phyloP scores from a whole-genome alignment of 2,797 vertebrate species.

The Darevskia nairensis region DNA sequence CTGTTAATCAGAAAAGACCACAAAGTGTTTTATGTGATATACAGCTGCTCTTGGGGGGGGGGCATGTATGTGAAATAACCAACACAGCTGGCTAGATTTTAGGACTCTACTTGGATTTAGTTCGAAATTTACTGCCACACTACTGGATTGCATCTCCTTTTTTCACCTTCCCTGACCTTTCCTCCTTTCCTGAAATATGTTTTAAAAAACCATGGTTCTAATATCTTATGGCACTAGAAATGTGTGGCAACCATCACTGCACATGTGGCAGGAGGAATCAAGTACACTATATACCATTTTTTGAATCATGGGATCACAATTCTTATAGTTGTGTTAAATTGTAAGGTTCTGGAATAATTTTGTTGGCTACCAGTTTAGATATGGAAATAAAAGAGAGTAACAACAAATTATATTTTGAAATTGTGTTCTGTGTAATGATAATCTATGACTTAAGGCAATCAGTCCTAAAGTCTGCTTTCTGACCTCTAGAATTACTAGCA shows the following conservation, averaged over 20 bases:
- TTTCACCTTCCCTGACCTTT: not conserved
- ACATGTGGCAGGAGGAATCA: not conserved
- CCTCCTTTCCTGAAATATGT: not conserved
- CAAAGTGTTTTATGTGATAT: too few species aligned
- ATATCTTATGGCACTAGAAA: too few species aligned
- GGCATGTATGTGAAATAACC: too few species aligned
- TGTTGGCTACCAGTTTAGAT: not conserved
- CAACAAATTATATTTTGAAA: conserved; percentile 1
- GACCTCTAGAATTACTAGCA: conserved; percentile 19
- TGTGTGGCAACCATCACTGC: too few species aligned
- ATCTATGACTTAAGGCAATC: not conserved
- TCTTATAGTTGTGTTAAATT: not conserved
- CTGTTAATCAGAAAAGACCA: too few species aligned
- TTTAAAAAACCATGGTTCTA: too few species aligned
- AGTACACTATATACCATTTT: not conserved
- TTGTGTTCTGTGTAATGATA: not conserved
- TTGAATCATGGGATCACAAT: not conserved
- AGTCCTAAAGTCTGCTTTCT: conserved; percentile 4
- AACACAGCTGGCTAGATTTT: too few species aligned
- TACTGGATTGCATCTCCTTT: not conserved
- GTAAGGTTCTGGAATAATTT: not conserved
- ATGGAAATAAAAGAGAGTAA: not conserved
- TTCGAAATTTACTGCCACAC: too few species aligned
- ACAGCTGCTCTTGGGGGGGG: too few species aligned
- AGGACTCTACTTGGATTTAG: too few species aligned